A percentile compares a stretch with the other conserved stretches of the same genome.
These are phyloP conservation scores for Himalopsyche anomala DNA, from an alignment of 2,888 invertebrate species.

Conservation along the genomic window DNA sequence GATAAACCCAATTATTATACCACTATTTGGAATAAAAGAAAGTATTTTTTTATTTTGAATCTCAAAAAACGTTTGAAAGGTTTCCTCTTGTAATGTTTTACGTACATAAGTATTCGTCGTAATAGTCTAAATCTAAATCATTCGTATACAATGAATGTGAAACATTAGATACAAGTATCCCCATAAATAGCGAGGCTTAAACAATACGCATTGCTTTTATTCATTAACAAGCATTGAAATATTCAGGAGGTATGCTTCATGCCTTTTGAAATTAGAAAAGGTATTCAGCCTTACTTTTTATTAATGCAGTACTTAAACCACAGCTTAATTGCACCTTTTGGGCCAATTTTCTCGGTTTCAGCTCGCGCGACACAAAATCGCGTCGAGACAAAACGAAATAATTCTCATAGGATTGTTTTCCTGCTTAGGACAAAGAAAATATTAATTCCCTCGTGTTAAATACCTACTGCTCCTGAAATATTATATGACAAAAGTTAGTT, in stretches of 20 bases:
- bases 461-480: background rate
- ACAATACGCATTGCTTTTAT: constrained; percentile 17
- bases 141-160: background rate
- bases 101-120: too few relatives aligned
- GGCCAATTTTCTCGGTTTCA: constrained; percentile 48
- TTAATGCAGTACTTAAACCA: constrained; percentile 56
- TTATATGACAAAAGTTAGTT: constrained; percentile 5
- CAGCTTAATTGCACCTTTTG: constrained; percentile 56
- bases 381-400: background rate
- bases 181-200: background rate
- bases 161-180: constrained; percentile 3
- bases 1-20: too few relatives aligned
- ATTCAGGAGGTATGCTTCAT: background rate
- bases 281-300: constrained; percentile 51
- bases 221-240: constrained; percentile 36
- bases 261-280: constrained; percentile 32
- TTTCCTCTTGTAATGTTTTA: too few relatives aligned
- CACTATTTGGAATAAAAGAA: too few relatives aligned
- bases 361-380: background rate
- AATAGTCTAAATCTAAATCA: too few relatives aligned
- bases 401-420: constrained; percentile 40
- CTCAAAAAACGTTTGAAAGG: too few relatives aligned
- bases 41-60: too few relatives aligned
- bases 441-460: constrained; percentile 12
- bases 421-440: constrained; percentile 44